Conservation (phyloP, 2,113 vertebrate species). For the Telmatochromis brachygnathus region DNA sequence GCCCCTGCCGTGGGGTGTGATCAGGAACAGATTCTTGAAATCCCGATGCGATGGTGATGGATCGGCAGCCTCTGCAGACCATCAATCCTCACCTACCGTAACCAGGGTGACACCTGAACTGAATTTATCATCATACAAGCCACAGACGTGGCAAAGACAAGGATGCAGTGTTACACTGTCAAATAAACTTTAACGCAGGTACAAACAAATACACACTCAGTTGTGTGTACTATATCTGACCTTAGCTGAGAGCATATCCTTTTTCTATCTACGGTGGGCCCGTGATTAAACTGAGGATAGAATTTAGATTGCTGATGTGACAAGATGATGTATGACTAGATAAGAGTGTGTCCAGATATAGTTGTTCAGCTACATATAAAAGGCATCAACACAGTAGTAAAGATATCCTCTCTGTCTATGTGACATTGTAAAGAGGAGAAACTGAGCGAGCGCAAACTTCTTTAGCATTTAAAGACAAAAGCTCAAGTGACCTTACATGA, state of each 20-base stretch:
- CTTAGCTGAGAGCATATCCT: conserved; percentile 4
- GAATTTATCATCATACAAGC: conserved; percentile 85
- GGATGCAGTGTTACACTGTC: neutral
- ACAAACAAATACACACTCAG: conserved; percentile 9
- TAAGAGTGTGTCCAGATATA: conserved; percentile 30
- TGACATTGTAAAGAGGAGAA: neutral
- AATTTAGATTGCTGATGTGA: conserved; percentile 48
- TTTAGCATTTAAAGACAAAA: neutral
- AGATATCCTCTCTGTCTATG: neutral
- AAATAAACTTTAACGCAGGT: conserved; percentile 20
- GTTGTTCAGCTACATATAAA: conserved; percentile 19
- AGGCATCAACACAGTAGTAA: neutral
- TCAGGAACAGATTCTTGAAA: conserved; percentile 92
- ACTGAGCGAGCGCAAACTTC: neutral
- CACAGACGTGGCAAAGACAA: conserved; percentile 46
- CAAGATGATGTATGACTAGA: conserved; percentile 33
- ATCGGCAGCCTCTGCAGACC: conserved; percentile 78
- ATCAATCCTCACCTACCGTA: conserved; percentile 84
- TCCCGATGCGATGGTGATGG: conserved; percentile 88
- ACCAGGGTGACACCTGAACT: conserved; percentile 82
- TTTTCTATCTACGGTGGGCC: conserved; percentile 2
- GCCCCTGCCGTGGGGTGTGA: conserved; percentile 83
- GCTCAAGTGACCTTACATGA: neutral
- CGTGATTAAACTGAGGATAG: conserved; percentile 5
- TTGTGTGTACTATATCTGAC: conserved; percentile 29